Evolutionary conservation across 1,140 invertebrate species (phyloP), one percentile per base, ranked within the genome.

Genomic region (Cheumatopsyche charites): DNA sequence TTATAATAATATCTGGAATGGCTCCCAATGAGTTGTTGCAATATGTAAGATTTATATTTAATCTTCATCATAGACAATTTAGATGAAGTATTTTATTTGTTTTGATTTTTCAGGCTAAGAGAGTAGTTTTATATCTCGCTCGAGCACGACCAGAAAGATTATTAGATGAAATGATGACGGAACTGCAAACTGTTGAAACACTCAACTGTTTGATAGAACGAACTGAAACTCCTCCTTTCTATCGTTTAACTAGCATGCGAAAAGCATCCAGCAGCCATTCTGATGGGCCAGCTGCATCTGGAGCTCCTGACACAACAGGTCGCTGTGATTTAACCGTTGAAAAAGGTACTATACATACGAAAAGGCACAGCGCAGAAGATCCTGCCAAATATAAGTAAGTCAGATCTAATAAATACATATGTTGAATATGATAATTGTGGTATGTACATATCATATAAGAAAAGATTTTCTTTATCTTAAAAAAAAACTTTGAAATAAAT

Each of bases 171-270:
- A 91, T 99, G 84, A 97, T 99, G 93, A 91, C 91, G 12, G 97
- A 99, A 83, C 85, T 99, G 47, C 94, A 97, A 83, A 97, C 96
- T 0, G 95, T 98, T 1, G 97, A 98, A 82, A 97, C 95, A 0
- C 84, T 98, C 2, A 97, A 96, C 82, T 96, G 95, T 79, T 86
- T 96, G 67, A 97, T 98, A 75, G 97, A 98, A 80, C 85, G 96
- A 58, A 98, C 95, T 0, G 96, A 99, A 86, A 98, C 97, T 0
- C 96, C 97, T 25, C 97, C 97, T 0, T 99, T 97, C 83, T 99
- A 97, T 83, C 87, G 97, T 23, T 86, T 98, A 69, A 96, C 94
- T 0, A 92, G 91, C 75, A 91, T 96, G 90, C 79, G 94, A 13
- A 96, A 96, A 82, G 91, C 94, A n/a, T 92, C 91, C 13, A 91